Evolutionary conservation across 1,140 invertebrate species (phyloP).

Genomic region (Drosophila azteca): DNA sequence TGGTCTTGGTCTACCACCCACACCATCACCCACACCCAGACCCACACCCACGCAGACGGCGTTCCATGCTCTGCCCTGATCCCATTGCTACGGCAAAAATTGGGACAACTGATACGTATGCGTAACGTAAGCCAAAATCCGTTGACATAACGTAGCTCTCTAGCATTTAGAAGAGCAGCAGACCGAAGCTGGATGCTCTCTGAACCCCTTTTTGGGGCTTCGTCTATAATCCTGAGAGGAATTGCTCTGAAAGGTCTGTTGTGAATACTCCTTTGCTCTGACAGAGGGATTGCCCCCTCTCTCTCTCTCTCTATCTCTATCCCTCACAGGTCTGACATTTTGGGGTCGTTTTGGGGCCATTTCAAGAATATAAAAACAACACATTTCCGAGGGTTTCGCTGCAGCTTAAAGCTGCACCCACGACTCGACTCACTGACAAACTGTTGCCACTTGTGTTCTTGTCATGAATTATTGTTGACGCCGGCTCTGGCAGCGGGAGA

Average conservation of each 20-base stretch:
- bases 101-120: conserved; percentile 58
- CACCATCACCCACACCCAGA: no score
- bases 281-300: no score
- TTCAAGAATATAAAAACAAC: no score
- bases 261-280: no score
- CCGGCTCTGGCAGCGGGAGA: conserved; percentile 24
- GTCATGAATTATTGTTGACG: conserved; percentile 78
- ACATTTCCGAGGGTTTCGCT: conserved; percentile 22
- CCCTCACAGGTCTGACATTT: no score
- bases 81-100: conserved; percentile 34
- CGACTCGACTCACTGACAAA: conserved; percentile 64
- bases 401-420: conserved; percentile 56
- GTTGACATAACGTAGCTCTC: conserved; percentile 45
- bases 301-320: no score
- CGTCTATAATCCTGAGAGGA: no score
- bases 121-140: conserved; percentile 66
- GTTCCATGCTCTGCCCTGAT: background rate
- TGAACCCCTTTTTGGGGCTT: conserved; percentile 4
- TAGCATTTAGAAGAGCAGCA: conserved; percentile 30
- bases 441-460: conserved; percentile 77
- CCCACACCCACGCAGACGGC: no score
- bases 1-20: conserved; percentile 21
- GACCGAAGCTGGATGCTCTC: conserved; percentile 36
- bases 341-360: no score
- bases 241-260: no score